Conservation (phyloP, 2,888 invertebrate genomes). For the Creontiades dilutus region DNA sequence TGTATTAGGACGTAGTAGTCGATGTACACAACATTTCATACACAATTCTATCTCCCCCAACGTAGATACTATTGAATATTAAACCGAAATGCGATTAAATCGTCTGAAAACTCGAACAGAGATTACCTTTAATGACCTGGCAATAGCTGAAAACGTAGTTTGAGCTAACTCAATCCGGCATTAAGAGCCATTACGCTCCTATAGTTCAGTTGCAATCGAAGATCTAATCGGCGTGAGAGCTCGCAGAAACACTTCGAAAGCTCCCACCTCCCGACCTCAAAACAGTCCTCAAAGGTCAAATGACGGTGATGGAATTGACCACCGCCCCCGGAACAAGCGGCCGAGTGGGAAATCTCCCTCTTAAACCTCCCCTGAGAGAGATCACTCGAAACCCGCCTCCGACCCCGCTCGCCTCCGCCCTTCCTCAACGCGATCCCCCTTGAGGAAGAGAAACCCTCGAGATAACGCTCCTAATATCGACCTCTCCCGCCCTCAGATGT, state of each 20-base stretch:
- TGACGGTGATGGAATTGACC: conserved; percentile 1
- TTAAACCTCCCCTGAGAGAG: neutral
- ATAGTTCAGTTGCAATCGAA: neutral
- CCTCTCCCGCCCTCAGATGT: neutral
- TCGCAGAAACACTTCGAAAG: neutral
- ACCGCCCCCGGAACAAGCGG: conserved; percentile 5
- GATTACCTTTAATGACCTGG: no score
- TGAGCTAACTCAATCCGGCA: no score
- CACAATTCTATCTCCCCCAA: no score
- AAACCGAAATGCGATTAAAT: no score
- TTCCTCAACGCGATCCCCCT: neutral
- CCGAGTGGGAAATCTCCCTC: conserved; percentile 34
- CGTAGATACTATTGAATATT: no score
- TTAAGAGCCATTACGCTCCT: neutral
- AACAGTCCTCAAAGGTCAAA: conserved; percentile 4
- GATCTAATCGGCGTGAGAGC: conserved; percentile 3
- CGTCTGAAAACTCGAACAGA: no score
- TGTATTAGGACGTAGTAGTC: no score
- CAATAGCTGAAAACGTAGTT: no score
- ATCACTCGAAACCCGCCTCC: conserved; percentile 9
- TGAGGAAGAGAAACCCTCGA: neutral
- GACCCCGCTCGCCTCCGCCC: neutral
- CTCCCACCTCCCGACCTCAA: neutral
- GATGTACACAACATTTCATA: no score
- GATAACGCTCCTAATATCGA: conserved; percentile 18